phyloP scores from a whole-genome alignment of 2,888 invertebrate species.

The Taphrorychus bicolor region DNA sequence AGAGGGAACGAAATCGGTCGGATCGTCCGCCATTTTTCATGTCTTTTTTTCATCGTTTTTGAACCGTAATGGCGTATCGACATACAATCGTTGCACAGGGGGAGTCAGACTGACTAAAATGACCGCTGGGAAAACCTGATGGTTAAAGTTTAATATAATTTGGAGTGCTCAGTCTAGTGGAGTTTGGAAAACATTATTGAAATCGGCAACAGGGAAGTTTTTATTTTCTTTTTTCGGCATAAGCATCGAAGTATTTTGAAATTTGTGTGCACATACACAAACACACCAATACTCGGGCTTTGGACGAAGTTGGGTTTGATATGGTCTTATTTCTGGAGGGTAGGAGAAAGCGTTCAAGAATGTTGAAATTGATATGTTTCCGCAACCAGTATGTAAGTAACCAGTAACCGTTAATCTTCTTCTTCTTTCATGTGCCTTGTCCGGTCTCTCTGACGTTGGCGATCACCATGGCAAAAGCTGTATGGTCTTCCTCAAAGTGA shows the following conservation, averaged over 20 bases:
- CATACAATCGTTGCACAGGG: slow-evolving; percentile 13
- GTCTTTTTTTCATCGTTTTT: background rate
- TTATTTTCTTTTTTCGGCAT: too few species aligned
- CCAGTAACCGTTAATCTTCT: too few species aligned
- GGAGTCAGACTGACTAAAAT: slow-evolving; percentile 22
- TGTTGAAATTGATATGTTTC: too few species aligned
- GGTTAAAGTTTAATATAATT: slow-evolving; percentile 27
- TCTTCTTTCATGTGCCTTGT: too few species aligned
- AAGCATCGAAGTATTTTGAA: background rate
- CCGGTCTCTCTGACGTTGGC: too few species aligned
- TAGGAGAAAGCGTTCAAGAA: too few species aligned
- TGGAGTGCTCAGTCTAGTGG: slow-evolving; percentile 18
- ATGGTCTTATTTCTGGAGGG: too few species aligned
- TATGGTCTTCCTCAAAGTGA: too few species aligned
- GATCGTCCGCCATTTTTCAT: background rate
- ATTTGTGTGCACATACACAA: background rate
- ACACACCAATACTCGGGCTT: too few species aligned
- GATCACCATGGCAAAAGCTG: too few species aligned
- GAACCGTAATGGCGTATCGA: slow-evolving; percentile 9
- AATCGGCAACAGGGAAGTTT: background rate
- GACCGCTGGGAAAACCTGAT: slow-evolving; percentile 19
- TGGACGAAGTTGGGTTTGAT: too few species aligned
- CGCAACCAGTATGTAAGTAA: too few species aligned
- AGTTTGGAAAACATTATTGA: slow-evolving; percentile 18
- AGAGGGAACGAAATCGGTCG: background rate